Evolutionary conservation across 2,113 vertebrate genomes (phyloP).

Genomic region (Rana temporaria): DNA sequence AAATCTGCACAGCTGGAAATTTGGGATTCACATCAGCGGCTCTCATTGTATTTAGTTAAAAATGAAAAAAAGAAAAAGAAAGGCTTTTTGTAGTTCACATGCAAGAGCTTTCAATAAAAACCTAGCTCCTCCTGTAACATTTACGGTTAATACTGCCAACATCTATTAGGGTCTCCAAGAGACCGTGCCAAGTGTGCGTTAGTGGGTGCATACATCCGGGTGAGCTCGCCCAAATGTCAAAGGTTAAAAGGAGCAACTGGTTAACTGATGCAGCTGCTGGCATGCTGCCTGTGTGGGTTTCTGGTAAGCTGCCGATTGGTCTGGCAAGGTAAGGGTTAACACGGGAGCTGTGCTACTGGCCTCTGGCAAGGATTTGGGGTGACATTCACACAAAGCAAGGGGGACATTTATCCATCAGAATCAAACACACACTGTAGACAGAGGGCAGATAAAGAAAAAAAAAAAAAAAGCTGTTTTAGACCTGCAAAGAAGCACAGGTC

Average conservation of each 20-base stretch:
- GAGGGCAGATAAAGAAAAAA: neutral
- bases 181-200: neutral
- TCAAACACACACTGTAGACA: slow-evolving; percentile 35
- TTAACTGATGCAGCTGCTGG: neutral
- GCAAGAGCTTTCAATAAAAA: slow-evolving; percentile 74
- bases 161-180: neutral
- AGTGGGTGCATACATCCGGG: slow-evolving; percentile 5
- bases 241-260: neutral
- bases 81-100: slow-evolving; percentile 82
- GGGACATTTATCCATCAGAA: slow-evolving; percentile 19
- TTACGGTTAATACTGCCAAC: slow-evolving; percentile 47
- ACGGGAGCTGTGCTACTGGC: slow-evolving; percentile 45
- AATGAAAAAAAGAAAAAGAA: slow-evolving; percentile 79
- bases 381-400: neutral
- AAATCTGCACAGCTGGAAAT: neutral
- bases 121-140: slow-evolving; percentile 50
- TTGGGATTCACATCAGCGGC: neutral
- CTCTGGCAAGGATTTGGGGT: slow-evolving; percentile 27
- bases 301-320: neutral
- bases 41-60: slow-evolving; percentile 59
- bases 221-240: neutral
- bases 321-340: slow-evolving; percentile 30
- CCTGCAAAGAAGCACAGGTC: neutral
- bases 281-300: neutral
- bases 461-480: slow-evolving; percentile 1